Base-by-base conservation (phyloP, 2,888 invertebrate species). In the Rotaria macrura region DNA sequence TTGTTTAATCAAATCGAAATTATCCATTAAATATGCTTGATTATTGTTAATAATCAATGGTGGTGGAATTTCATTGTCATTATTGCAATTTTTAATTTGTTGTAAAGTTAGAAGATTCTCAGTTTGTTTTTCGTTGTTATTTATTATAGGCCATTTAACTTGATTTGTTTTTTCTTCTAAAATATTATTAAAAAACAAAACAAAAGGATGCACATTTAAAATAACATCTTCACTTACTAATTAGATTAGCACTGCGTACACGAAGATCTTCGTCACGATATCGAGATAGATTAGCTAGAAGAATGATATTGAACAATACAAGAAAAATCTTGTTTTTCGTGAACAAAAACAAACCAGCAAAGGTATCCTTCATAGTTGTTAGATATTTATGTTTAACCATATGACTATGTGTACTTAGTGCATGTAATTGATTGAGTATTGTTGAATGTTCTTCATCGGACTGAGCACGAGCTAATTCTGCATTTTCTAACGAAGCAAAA, bases 381-480 rank as follows among this genome's bases (percentile, higher is more conserved):
- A 65, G 17, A 65, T 65, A 65, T 38, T 65, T 65, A 65, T 65
- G 65, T 29, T 65, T 65, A 65, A 65, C 65, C 65, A 65, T 65
- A 65, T 65, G 65, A 38, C 65, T 65, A 65, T 65, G 65, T 34
- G 34, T 34, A 65, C 65, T 65, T 20, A 65, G 65, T 65, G 65
- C 65, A 65, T 65, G 65, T 34, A 65, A 65, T 38, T 65, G 65
- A 65, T 65, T 65, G 20, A 65, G 34, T 17, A 65, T 65, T 1
- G 6, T 14, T 20, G 65, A 34, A 34, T 65, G 65, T 65, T 65
- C 65, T 17, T 65, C 65, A 34, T 65, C 29, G 9, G 38, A 20
- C 20, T 65, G 65, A 65, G 34, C 65, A 65, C 34, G 65, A 34
- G 65, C 65, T 65, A 65, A 34, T 65, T 65, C 65, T n/a, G 65